Evolutionary conservation across 1,140 invertebrate genomes (phyloP).

Genomic region (Nomia melanderi): DNA sequence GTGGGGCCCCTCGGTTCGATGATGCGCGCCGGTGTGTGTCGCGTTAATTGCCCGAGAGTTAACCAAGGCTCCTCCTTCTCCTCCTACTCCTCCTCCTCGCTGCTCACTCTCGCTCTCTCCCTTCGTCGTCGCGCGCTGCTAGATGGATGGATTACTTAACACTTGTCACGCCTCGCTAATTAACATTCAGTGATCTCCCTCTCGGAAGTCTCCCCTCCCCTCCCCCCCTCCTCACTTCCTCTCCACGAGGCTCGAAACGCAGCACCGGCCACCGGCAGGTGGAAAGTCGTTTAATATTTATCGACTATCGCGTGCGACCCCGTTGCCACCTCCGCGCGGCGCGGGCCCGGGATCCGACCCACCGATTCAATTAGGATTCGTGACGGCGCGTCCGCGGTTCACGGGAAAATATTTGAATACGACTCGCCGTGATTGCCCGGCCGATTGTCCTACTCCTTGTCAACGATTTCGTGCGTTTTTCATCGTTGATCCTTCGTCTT

Average conservation of each 20-base stretch:
- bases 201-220: slow-evolving; percentile 45
- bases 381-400: slow-evolving; percentile 69
- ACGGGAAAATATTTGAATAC: slow-evolving; percentile 78
- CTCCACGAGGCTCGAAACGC: slow-evolving; percentile 13
- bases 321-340: slow-evolving; percentile 63
- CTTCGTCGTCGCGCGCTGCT: slow-evolving; percentile 45
- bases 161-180: slow-evolving; percentile 77
- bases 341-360: slow-evolving; percentile 36
- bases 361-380: slow-evolving; percentile 66
- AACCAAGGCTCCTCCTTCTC: slow-evolving; percentile 52
- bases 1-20: slow-evolving; percentile 6
- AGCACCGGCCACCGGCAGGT: slow-evolving; percentile 51
- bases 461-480: no score
- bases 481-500: no score
- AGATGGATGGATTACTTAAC: slow-evolving; percentile 72
- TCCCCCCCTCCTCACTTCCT: not conserved
- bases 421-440: slow-evolving; percentile 61
- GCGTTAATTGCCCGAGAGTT: slow-evolving; percentile 64
- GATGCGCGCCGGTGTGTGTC: slow-evolving; percentile 50
- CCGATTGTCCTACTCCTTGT: slow-evolving; percentile 1
- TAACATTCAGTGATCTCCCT: slow-evolving; percentile 77
- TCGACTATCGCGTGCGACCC: slow-evolving; percentile 68
- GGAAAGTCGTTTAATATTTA: slow-evolving; percentile 78
- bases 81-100: slow-evolving; percentile 14
- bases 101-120: no score